Evolutionary conservation across 2,797 vertebrate species (phyloP), one percentile per base, ranked within the genome.

Genomic region (Sternotherus odoratus): DNA sequence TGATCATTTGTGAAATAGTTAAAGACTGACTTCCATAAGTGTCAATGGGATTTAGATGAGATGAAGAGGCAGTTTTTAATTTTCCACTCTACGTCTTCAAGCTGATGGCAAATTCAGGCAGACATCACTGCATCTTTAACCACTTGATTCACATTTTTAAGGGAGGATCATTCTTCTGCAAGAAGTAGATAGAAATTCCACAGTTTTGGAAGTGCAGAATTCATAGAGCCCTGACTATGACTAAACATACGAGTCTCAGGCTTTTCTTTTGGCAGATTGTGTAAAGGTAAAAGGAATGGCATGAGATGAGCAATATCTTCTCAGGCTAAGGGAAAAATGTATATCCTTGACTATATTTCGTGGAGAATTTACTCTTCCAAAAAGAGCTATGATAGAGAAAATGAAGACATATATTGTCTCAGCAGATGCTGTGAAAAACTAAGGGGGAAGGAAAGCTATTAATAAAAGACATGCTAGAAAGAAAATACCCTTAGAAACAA

Each of bases 281-380:
- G n/a, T 92, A 94, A 96, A 94, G 36, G 17, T 83, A 72, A 94
- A 89, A 96, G 6, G 48, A 83, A 92, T 92, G 87, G 54, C 16
- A 85, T 7, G 60, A 85, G 12, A 91, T 43, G 69, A 91, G 1
- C 2, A 46, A 39, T 85, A 75, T 85, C 48, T 91, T 53, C 96
- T 85, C 30, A 89, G 46, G 83, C 19, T 1, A 60, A 88, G 11
- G 28, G 8, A 91, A 96, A 88, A 46, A 83, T 92, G 95, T 78
- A 93, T 49, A 46, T 92, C 94, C 86, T 95, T 90, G 87, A 16
- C 57, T 86, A 87, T 92, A 79, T 78, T 75, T 94, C 82, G 78
- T 89, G 80, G 79, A 86, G n/a, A 95, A 92, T 91, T 96, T 91
- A 86, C 83, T 90, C 16, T 92, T 89, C 89, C 89, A 43, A 88